A percentile compares a stretch with the other conserved stretches of the same genome.
Evolutionary conservation across 1,140 invertebrate genomes (phyloP).

Genomic region (Steinernema khuongi): DNA sequence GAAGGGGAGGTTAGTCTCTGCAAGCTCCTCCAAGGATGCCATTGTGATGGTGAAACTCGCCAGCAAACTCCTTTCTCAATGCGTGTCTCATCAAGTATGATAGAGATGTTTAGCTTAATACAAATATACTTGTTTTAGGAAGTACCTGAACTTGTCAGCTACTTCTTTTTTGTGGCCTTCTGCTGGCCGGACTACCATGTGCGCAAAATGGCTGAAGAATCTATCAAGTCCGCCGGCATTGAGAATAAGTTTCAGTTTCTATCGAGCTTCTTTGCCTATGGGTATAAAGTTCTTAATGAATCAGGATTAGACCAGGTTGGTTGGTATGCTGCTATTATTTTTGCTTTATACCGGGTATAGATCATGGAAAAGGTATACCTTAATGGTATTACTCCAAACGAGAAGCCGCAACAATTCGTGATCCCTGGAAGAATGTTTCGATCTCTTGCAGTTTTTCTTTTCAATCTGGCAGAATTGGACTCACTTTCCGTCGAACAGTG

Average conservation of each 20-base stretch:
- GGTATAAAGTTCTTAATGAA: background rate
- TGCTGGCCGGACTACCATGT: background rate
- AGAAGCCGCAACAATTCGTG: too few species aligned
- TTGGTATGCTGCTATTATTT: background rate
- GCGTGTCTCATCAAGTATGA: background rate
- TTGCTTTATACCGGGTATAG: too few species aligned
- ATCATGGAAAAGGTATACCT: too few species aligned
- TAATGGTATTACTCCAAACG: too few species aligned
- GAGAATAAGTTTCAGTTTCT: background rate
- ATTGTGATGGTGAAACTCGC: background rate
- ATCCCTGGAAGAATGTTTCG: slow-evolving; percentile 12
- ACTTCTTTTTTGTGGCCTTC: background rate
- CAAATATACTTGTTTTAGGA: background rate
- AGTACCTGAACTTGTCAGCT: background rate
- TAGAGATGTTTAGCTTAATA: background rate
- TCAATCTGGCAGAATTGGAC: slow-evolving; percentile 18
- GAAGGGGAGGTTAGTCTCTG: background rate
- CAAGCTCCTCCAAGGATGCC: background rate
- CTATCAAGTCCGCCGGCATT: background rate
- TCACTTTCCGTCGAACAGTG: slow-evolving; percentile 21
- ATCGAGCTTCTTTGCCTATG: background rate
- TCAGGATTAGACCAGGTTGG: background rate
- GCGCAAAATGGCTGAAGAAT: background rate
- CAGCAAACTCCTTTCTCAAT: background rate
- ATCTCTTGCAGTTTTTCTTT: background rate